Evolutionary conservation across 2,797 vertebrate species (phyloP), one percentile per base, ranked within the genome.

Genomic region (Megalops cyprinoides): DNA sequence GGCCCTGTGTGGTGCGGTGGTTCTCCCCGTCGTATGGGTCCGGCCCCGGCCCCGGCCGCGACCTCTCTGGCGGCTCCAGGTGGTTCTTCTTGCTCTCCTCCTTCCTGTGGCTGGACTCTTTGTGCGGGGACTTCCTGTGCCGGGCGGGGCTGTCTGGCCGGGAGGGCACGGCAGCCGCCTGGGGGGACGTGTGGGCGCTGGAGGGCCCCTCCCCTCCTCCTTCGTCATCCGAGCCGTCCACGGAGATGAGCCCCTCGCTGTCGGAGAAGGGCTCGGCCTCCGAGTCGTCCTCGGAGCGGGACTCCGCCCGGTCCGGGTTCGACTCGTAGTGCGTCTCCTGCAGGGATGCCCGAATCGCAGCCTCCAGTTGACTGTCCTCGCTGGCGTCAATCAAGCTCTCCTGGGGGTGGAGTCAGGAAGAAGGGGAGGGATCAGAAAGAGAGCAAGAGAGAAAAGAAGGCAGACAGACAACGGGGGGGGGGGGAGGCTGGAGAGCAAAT

Each of bases 261-360:
- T 98, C 98, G 34, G 98, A 98, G 85, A 99, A 99, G 69, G 98
- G 96, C 93, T 99, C 98, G 0, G 98, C 97, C 20, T 99, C 98
- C 0, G 98, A 99, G 81, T 99, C 98, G 20, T 96, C 95, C 15
- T 96, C 96, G 0, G 95, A 96, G 4, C 93, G 95, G 80, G 94
- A 97, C 81, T 97, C 96, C 0, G 94, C 95, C 79, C 94, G 94
- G 65, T 96, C 93, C 10, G 96, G 94, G 0, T 93, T 91, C 69
- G 98, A 99, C 87, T 98, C 98, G 34, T 99, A 99, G 89, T 99
- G 98, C 0, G 98, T 99, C 92, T 99, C 98, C 89, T 99, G 97
- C 69, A 99, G 91, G 0, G 98, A 99, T 82, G 98, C 98, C 87
- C 96, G 94, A 88, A 99, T 99, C 6, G 98, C 98, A 67, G 98